phyloP scores from a whole-genome alignment of 1,140 invertebrate genomes.

The Carcinoscorpius rotundicauda region DNA sequence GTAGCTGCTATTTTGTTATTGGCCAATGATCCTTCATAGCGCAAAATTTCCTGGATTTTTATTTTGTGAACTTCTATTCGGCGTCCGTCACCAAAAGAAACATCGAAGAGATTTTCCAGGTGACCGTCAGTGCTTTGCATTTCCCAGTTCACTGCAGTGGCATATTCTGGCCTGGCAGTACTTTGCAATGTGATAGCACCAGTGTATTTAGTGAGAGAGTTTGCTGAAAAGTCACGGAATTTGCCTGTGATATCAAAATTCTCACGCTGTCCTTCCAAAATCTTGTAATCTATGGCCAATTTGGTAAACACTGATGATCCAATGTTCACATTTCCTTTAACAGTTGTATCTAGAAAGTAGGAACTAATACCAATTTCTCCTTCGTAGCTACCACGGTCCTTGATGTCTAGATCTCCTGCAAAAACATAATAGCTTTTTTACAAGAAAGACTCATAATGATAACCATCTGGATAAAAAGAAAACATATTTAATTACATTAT shows the following conservation, averaged over 20 bases:
- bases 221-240: constrained; percentile 23
- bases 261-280: constrained; percentile 20
- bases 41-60: constrained; percentile 17
- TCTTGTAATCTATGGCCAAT: constrained; percentile 25
- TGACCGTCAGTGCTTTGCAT: constrained; percentile 25
- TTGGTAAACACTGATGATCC: constrained; percentile 24
- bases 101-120: constrained; percentile 24
- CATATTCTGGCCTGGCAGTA: constrained; percentile 24
- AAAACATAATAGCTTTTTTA: too few species aligned
- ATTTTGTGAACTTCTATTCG: constrained; percentile 14
- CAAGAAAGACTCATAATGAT: too few species aligned
- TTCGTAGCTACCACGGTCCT: constrained; percentile 7
- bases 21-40: constrained; percentile 10
- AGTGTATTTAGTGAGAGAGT: constrained; percentile 23
- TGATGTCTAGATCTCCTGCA: too few species aligned
- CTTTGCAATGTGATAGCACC: constrained; percentile 15
- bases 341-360: constrained; percentile 23
- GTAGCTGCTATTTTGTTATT: constrained; percentile 12
- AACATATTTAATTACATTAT: too few species aligned
- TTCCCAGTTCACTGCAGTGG: constrained; percentile 26
- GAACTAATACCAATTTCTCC: constrained; percentile 11
- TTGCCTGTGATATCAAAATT: constrained; percentile 19
- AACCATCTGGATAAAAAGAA: too few species aligned
- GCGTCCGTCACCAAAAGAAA: constrained; percentile 17
- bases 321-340: constrained; percentile 23